phyloP scores from a whole-genome alignment of 2,797 vertebrate genomes.

The Kryptopterus vitreolus region DNA sequence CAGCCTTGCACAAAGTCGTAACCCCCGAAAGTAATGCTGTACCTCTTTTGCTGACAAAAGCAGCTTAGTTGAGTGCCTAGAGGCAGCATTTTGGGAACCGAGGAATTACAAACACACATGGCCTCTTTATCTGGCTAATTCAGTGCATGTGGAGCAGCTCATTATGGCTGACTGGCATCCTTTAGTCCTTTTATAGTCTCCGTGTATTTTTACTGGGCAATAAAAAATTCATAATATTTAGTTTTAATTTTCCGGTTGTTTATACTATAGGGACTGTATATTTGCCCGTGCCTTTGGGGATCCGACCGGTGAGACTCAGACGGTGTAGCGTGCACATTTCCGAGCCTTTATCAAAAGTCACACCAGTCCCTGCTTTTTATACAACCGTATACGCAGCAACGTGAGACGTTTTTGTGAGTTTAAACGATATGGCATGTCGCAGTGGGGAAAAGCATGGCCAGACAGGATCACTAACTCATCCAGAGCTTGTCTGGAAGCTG shows the following conservation, averaged over 20 bases:
- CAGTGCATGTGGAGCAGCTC: constrained; percentile 34
- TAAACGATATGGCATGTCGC: background rate
- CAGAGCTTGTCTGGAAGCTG: background rate
- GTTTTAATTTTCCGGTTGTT: background rate
- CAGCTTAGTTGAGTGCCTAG: background rate
- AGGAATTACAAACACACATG: constrained; percentile 40
- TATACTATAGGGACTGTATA: background rate
- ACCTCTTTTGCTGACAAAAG: constrained; percentile 12
- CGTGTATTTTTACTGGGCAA: constrained; percentile 1
- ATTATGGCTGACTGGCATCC: constrained; percentile 30
- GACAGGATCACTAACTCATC: background rate
- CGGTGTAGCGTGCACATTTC: background rate
- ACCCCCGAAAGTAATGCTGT: constrained; percentile 39
- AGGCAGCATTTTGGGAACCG: constrained; percentile 34
- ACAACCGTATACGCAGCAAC: background rate
- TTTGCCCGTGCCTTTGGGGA: background rate
- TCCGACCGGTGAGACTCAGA: background rate
- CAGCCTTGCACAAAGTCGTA: constrained; percentile 36
- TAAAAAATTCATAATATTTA: background rate
- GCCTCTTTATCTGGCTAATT: constrained; percentile 48
- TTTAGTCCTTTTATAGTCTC: constrained; percentile 7
- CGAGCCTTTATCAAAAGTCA: background rate
- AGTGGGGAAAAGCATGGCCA: background rate
- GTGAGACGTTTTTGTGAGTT: background rate
- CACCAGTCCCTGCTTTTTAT: constrained; percentile 3